Percentiles rank a stretch among this genome's conserved stretches.
Conservation (phyloP, 2,888 invertebrate genomes). For the Electrophaes corylata region DNA sequence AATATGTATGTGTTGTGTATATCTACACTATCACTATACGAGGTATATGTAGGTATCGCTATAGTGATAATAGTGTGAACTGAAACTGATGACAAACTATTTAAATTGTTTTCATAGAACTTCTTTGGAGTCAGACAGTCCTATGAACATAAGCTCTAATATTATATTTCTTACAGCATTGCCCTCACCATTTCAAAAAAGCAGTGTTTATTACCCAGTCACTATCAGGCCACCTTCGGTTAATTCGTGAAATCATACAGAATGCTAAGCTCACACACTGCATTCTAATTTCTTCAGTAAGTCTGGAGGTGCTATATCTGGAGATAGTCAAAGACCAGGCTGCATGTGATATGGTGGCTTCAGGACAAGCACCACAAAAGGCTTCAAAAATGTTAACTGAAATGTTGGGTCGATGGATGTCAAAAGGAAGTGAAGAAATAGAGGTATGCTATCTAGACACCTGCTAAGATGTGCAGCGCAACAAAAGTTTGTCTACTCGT, state of each 20-base stretch:
- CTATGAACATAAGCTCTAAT: too few relatives aligned
- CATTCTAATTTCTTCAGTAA: conserved; percentile 84
- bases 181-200: conserved; percentile 66
- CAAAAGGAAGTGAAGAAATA: conserved; percentile 54
- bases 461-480: too few relatives aligned
- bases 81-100: too few relatives aligned
- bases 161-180: conserved; percentile 52
- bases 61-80: too few relatives aligned
- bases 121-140: too few relatives aligned
- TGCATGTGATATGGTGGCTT: conserved; percentile 62
- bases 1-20: too few relatives aligned
- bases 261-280: conserved; percentile 86
- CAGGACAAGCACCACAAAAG: conserved; percentile 61
- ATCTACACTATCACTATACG: too few relatives aligned
- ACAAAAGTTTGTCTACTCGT: too few relatives aligned
- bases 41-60: too few relatives aligned
- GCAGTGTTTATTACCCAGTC: conserved; percentile 85
- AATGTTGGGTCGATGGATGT: conserved; percentile 81
- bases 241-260: conserved; percentile 84
- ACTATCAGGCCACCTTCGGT: conserved; percentile 79
- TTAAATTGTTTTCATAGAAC: too few relatives aligned
- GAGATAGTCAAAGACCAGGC: conserved; percentile 69
- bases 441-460: conserved; percentile 7
- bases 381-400: conserved; percentile 65
- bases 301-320: conserved; percentile 81